Evolutionary conservation across 2,113 vertebrate species (phyloP).

Genomic region (Diphyllodes magnificus): DNA sequence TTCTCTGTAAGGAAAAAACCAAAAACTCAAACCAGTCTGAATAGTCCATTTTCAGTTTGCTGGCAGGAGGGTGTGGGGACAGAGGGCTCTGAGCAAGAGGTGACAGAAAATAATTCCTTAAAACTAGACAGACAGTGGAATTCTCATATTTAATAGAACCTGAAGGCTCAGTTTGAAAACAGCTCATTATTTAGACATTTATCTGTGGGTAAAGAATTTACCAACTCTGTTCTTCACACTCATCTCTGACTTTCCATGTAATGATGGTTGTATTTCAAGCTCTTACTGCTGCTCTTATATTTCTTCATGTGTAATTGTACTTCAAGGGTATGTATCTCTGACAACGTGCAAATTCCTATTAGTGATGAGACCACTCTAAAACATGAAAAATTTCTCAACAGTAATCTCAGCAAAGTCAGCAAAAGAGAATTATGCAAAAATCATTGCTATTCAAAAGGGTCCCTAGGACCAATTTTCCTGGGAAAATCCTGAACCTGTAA

Average conservation of each 20-base stretch:
- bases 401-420: background rate
- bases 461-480: background rate
- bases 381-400: background rate
- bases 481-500: background rate
- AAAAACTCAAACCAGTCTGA: background rate
- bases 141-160: background rate
- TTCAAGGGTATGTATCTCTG: background rate
- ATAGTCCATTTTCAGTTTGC: background rate
- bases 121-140: background rate
- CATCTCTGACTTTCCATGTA: background rate
- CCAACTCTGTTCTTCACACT: background rate
- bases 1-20: background rate
- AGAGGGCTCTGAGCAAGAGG: background rate
- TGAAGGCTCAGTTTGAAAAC: background rate
- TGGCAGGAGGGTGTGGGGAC: background rate
- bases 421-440: background rate
- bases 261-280: background rate
- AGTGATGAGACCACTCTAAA: background rate
- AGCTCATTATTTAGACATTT: background rate
- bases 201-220: background rate
- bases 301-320: background rate
- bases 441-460: background rate
- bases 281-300: background rate
- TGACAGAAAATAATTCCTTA: background rate
- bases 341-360: background rate